These are phyloP conservation scores for Amblyornis subalaris DNA, from an alignment of 2,113 vertebrate species.

Conservation along the genomic window DNA sequence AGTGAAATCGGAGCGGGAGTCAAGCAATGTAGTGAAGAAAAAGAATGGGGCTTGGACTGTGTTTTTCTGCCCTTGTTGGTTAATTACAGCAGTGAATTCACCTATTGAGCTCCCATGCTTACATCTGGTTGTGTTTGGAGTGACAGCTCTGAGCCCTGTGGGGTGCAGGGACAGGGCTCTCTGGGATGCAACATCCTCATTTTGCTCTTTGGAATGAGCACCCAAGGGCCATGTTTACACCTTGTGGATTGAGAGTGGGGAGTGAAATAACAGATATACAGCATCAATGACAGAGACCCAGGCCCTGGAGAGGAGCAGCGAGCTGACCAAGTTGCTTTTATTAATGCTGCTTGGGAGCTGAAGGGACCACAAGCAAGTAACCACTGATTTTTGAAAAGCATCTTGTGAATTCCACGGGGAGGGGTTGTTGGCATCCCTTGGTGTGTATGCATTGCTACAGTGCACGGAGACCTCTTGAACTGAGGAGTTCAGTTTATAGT, in stretches of 20 bases:
- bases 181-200: background rate
- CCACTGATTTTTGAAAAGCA: background rate
- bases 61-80: background rate
- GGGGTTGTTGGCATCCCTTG: background rate
- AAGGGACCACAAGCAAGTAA: background rate
- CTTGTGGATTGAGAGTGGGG: background rate
- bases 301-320: background rate
- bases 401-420: background rate
- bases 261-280: background rate
- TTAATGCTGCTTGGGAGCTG: background rate
- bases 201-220: background rate
- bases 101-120: background rate
- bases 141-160: background rate
- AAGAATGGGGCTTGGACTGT: accelerated
- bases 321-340: background rate
- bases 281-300: accelerated
- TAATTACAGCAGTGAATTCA: background rate
- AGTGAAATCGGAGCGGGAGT: background rate
- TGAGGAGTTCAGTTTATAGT: background rate
- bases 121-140: background rate
- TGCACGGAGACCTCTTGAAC: background rate
- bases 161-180: too few species aligned
- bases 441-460: background rate
- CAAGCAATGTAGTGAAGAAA: accelerated
- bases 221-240: background rate